Evolutionary conservation across 2,888 invertebrate species (phyloP).

Genomic region (Sepiola atlantica): DNA sequence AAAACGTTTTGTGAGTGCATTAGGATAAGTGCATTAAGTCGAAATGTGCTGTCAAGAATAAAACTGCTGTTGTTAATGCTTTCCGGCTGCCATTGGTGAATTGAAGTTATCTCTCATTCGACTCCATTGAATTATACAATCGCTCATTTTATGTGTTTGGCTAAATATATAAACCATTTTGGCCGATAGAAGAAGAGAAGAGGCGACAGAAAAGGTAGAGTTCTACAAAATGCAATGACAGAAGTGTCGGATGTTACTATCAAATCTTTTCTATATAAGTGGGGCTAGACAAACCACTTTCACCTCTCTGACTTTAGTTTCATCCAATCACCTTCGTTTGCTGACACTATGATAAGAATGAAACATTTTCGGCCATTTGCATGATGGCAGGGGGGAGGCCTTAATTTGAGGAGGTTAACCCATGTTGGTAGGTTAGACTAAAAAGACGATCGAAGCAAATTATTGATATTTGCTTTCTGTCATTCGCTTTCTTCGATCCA

Average conservation of each 20-base stretch:
- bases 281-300: neutral
- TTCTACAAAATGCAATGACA: neutral
- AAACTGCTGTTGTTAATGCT: neutral
- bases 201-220: neutral
- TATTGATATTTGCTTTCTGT: neutral
- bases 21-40: neutral
- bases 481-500: neutral
- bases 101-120: neutral
- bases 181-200: neutral
- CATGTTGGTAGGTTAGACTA: neutral
- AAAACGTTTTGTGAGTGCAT: neutral
- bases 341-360: neutral
- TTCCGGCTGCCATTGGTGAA: neutral
- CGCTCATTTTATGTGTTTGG: neutral
- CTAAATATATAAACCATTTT: neutral
- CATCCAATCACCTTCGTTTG: neutral
- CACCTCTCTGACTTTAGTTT: neutral
- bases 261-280: neutral
- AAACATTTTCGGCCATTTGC: neutral
- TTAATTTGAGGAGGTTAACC: neutral
- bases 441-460: neutral
- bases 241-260: neutral
- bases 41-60: neutral
- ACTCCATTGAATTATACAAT: neutral
- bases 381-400: too few species aligned